These are phyloP conservation scores for Nyctereutes procyonoides DNA, from an alignment of 2,113 vertebrate genomes.

Conservation along the genomic window DNA sequence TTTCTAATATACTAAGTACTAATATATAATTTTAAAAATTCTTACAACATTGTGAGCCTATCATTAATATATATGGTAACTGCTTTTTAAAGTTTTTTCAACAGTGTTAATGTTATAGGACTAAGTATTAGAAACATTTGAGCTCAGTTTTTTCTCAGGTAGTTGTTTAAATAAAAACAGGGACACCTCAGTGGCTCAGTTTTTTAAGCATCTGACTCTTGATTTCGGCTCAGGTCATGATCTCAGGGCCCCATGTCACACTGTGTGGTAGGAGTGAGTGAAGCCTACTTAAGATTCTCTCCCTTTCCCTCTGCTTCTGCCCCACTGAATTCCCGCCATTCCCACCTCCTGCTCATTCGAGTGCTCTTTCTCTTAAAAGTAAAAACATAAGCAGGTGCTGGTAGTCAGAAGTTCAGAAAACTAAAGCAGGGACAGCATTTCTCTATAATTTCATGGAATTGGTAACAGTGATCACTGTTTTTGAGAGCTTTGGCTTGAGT, in stretches of 20 bases:
- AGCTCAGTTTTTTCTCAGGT: background rate
- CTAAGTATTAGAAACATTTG: constrained; percentile 49
- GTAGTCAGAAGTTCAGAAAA: background rate
- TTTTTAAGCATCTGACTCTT: background rate
- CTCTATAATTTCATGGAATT: constrained; percentile 15
- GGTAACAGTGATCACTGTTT: background rate
- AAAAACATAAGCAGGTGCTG: background rate
- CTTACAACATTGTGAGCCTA: background rate
- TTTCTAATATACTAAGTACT: background rate
- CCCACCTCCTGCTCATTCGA: background rate
- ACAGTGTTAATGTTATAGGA: background rate
- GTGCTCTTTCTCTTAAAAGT: background rate
- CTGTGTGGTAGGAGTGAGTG: background rate
- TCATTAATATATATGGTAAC: background rate
- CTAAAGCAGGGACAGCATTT: background rate
- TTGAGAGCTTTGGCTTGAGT: background rate
- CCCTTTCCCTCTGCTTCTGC: background rate
- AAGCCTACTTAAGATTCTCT: background rate
- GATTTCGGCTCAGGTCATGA: background rate
- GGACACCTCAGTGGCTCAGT: background rate
- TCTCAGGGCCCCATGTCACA: no score
- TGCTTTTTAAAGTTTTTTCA: background rate
- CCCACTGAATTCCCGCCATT: background rate
- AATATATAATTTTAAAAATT: constrained; percentile 30
- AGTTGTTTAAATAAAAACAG: constrained; percentile 25